Conservation (phyloP, 2,113 vertebrate genomes). For the Neomonachus schauinslandi region DNA sequence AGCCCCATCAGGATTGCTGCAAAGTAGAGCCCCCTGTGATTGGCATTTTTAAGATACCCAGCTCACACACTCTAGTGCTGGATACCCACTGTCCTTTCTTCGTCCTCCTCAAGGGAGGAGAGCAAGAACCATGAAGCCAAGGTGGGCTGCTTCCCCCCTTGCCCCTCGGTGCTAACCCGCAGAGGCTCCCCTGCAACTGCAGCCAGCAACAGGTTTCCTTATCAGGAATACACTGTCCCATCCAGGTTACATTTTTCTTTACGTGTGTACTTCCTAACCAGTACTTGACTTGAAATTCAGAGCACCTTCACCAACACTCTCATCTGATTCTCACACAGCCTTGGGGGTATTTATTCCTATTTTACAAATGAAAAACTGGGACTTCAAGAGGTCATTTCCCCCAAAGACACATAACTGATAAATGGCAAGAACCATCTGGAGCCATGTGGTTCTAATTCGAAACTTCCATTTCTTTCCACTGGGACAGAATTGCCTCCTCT, state of each 20-base stretch:
- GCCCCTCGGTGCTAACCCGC: no score
- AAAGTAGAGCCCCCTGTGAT: accelerated
- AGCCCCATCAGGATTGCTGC: background rate
- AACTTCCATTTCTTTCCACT: background rate
- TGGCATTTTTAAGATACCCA: background rate
- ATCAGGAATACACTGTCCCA: background rate
- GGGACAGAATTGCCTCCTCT: background rate
- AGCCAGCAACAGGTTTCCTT: background rate
- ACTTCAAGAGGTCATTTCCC: no score
- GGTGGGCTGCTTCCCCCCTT: background rate
- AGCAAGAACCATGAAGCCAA: background rate
- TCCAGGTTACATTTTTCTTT: background rate
- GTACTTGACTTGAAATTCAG: background rate
- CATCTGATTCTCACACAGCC: background rate
- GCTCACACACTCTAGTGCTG: accelerated
- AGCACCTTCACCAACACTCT: background rate
- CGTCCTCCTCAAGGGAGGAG: background rate
- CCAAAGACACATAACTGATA: background rate
- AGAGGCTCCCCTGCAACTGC: no score
- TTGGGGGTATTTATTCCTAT: background rate
- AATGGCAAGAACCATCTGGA: background rate
- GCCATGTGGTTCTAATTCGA: background rate
- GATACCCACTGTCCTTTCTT: background rate
- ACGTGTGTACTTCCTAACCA: accelerated
- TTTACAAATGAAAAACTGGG: background rate